A percentile compares a stretch with the other conserved stretches of the same genome.
Conservation (phyloP, 1,140 invertebrate genomes). For the Acarapis woodi region DNA sequence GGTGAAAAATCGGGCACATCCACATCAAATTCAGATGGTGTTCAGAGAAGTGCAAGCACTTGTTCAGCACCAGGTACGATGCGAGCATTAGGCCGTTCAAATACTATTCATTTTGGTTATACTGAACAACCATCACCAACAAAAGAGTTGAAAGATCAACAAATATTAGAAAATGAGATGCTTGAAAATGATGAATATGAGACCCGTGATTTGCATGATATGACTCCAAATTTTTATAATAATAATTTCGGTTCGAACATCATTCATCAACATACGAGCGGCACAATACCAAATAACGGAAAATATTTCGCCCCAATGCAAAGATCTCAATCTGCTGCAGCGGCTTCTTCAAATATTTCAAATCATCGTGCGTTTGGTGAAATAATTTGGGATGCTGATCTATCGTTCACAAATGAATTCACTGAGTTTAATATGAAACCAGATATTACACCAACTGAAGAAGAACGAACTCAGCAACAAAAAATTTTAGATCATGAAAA, state of each 20-base stretch:
- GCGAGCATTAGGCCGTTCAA: conserved; percentile 7
- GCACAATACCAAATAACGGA: neutral
- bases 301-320: neutral
- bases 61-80: conserved; percentile 4
- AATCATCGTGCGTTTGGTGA: conserved; percentile 8
- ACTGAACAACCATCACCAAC: conserved; percentile 1
- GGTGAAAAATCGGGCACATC: conserved; percentile 4
- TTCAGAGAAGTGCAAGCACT: conserved; percentile 8
- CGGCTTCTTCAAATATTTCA: conserved; percentile 8
- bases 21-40: no score
- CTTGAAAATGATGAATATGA: neutral
- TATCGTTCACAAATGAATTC: conserved; percentile 5
- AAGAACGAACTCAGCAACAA: no score
- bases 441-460: conserved; percentile 9
- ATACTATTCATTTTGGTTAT: conserved; percentile 5
- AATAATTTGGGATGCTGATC: conserved; percentile 7
- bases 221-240: neutral
- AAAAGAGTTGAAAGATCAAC: neutral
- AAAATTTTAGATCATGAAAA: no score
- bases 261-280: neutral
- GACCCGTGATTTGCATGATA: neutral
- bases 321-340: neutral
- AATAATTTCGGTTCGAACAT: neutral
- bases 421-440: conserved; percentile 9
- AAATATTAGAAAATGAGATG: neutral